Conservation (phyloP, 2,888 invertebrate species). For the Xestia sexstrigata region DNA sequence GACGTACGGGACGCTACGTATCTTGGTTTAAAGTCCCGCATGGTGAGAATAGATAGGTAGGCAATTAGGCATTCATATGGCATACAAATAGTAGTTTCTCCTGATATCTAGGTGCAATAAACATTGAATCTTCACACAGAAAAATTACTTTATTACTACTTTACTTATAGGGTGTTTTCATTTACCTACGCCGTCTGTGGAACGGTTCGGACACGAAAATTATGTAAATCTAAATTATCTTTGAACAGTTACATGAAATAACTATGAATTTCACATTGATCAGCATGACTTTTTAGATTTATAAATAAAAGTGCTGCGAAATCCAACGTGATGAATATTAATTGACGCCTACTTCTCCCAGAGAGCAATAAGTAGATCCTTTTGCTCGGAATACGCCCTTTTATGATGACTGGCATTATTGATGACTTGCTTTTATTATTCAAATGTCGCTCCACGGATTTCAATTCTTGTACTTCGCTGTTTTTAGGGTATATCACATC, state of each 20-base stretch:
- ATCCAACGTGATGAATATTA: conserved; percentile 39
- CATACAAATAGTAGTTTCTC: neutral
- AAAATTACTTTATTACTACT: neutral
- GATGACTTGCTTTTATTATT: conserved; percentile 51
- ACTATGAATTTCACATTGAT: neutral
- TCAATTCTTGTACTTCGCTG: conserved; percentile 19
- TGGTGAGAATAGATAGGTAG: neutral
- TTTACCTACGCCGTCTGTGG: neutral
- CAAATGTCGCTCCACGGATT: conserved; percentile 33
- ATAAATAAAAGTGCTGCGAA: conserved; percentile 19
- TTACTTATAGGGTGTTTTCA: neutral
- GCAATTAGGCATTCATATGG: neutral
- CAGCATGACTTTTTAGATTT: neutral
- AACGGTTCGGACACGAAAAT: neutral
- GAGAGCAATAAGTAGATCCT: conserved; percentile 34
- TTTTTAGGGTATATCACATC: conserved; percentile 10
- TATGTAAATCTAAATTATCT: neutral
- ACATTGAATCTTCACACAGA: neutral
- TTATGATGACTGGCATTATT: conserved; percentile 54
- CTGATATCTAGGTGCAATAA: neutral
- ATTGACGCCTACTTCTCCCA: conserved; percentile 10
- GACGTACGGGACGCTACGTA: neutral
- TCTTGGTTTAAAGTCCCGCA: conserved; percentile 18
- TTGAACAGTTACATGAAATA: neutral
- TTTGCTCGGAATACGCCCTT: conserved; percentile 25